Percentiles rank a stretch among this genome's conserved stretches.
Conservation (phyloP, 2,888 invertebrate species). For the Pteria penguin region DNA sequence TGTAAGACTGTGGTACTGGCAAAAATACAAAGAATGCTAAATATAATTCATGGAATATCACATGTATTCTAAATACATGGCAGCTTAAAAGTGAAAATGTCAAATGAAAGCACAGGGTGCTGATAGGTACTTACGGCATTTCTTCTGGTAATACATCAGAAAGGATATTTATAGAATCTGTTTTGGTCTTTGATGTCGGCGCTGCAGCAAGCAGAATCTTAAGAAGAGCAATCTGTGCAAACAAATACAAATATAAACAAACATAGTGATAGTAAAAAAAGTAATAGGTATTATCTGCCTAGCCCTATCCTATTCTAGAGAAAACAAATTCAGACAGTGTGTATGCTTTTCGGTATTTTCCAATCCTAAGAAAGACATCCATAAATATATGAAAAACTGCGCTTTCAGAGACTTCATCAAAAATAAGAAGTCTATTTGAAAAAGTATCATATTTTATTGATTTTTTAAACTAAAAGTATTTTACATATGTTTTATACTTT, state of each 20-base stretch:
- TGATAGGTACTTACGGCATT: slow-evolving; percentile 87
- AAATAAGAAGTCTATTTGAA: too few species aligned
- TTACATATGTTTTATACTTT: not conserved
- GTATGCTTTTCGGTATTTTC: too few species aligned
- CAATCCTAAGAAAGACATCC: too few species aligned
- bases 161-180: slow-evolving; percentile 98
- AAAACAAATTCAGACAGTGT: too few species aligned
- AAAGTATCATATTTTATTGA: not conserved
- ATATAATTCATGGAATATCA: not conserved
- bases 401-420: too few species aligned
- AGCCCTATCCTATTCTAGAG: too few species aligned
- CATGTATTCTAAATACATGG: not conserved
- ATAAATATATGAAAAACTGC: too few species aligned
- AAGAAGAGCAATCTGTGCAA: slow-evolving; percentile 90
- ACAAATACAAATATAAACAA: too few species aligned
- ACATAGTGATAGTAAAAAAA: too few species aligned
- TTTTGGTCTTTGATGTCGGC: slow-evolving; percentile 97
- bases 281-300: too few species aligned
- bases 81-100: not conserved
- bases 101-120: not conserved
- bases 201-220: slow-evolving; percentile 98
- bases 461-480: not conserved
- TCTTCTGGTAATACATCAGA: slow-evolving; percentile 98
- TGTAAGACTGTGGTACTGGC: slow-evolving; percentile 92
- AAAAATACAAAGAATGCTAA: slow-evolving; percentile 35